Base-by-base conservation (phyloP, 2,797 vertebrate genomes). In the Mergus octosetaceus region DNA sequence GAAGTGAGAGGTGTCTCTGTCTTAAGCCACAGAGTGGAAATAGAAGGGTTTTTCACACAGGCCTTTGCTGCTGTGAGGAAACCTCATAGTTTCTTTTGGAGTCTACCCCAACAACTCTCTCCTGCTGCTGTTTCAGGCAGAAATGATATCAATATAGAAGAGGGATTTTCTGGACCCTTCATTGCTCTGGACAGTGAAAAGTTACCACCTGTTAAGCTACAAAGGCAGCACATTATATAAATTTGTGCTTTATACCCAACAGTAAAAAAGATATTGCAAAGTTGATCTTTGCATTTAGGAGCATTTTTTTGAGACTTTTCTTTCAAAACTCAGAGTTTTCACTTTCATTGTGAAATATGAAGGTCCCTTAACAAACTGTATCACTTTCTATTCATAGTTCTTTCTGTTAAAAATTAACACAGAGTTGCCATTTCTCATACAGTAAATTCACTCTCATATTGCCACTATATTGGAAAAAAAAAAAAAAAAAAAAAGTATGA, bases 401-500 rank as follows among this genome's bases (percentile, higher is more conserved):
- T 66, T 91, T 38, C 13, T 85, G 80, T 34, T 66, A 82, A 53
- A 32, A 60, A 28, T 82, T 84, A 78, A 57, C 30, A 73, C 18
- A 39, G 32, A 73, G 15, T 11, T 56, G 30, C 49, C 11, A 1
- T 86, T 95, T 70, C 47, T 71, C 16, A 41, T n/a, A n/a, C 45
- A 87, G 51, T 38, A 88, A 78, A 73, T 90, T 95, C 77, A 60
- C 54, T 53, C 45, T 85, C 73, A 76, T n/a, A 43, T 74, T 2
- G 15, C 27, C 36, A 64, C 36, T 76, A 18, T 32, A 68, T 41
- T 68, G 47, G 69, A 14, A 51, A 51, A 51, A 25, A 53, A 87
- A 86, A 47, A 64, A 91, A 57, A 82, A 51, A 49, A 57, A 85
- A 88, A 49, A 69, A 92, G 78, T 88, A 90, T 68, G 71, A 93